Evolutionary conservation across 1,140 invertebrate species (phyloP), one percentile per base, ranked within the genome.

Genomic region (Adoxophyes honmai): DNA sequence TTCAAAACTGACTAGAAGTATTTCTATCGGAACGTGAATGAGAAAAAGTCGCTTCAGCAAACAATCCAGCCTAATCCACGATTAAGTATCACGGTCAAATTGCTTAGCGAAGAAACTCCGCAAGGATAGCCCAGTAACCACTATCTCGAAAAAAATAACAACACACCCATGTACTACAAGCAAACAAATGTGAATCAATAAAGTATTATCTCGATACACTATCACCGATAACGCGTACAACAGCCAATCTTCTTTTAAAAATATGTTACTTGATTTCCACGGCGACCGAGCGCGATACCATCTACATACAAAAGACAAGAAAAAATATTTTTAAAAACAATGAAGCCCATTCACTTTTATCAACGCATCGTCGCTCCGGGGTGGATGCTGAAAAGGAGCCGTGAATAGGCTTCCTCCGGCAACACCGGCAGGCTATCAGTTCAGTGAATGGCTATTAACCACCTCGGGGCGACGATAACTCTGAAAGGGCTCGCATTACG

Each of bases 301-400:
- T 78, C 73, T 65, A 63, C 64, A 73, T 75, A 66, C 68, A 78
- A 15, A 67, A 54, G 57, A 59, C 39, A 59, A 67, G 69, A 74
- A 75, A 66, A 75, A 73, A 77, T 82, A 48, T 48, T 48, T 81
- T 73, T 73, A 70, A 79, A 79, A 80, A 85, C 77, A 81, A 81
- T 78, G 68, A 73, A 75, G 70, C 63, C 70, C 54, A 73, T 80
- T 74, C 76, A 78, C 73, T 73, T 77, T 81, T 81, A 83, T 83
- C 73, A 78, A 75, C 75, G 66, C 73, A 78, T 74, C 73, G 70
- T 64, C 72, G 74, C 78, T 62, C 57, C 65, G 78, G 70, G 75
- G 75, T 55, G 66, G 52, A 63, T 62, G 36, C 59, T 80, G 74
- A 77, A 82, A 76, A 64, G 75, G 55, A 64, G 51, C 59, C 36